A percentile compares a stretch with the other conserved stretches of the same genome.
Conservation (phyloP, 1,140 invertebrate genomes). For the Rhagoletis zephyria region DNA sequence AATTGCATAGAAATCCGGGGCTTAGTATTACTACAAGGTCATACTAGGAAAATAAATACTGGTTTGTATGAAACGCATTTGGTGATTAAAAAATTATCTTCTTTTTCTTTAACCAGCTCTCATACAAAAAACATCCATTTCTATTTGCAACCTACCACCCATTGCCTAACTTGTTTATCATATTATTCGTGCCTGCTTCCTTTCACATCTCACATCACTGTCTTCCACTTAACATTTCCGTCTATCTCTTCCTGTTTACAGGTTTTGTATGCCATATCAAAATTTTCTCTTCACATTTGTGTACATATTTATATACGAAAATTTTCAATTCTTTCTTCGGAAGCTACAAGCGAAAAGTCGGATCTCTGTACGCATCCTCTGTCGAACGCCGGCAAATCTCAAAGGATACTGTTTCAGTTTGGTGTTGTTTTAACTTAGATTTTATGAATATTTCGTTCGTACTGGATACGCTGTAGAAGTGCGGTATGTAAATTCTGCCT, state of each 20-base stretch:
- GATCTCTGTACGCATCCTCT: not conserved
- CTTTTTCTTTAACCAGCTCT: too few species aligned
- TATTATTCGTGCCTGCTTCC: not conserved
- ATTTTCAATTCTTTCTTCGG: not conserved
- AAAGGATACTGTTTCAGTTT: not conserved
- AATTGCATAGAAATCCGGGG: too few species aligned
- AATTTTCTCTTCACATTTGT: slow-evolving; percentile 40
- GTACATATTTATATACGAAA: not conserved
- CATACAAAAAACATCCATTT: too few species aligned
- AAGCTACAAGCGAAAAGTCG: not conserved
- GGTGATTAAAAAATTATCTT: too few species aligned
- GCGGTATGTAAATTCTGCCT: slow-evolving; percentile 18
- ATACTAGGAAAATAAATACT: too few species aligned
- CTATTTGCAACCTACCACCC: not conserved
- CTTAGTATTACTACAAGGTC: too few species aligned
- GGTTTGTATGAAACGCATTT: too few species aligned
- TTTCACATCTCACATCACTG: not conserved
- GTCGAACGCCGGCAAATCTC: not conserved
- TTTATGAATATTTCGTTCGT: not conserved
- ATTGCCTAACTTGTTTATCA: not conserved
- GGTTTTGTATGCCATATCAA: not conserved
- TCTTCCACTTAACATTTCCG: slow-evolving; percentile 3
- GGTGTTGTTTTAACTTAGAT: not conserved
- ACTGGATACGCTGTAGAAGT: not conserved
- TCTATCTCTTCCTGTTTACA: slow-evolving; percentile 34